phyloP scores from a whole-genome alignment of 2,113 vertebrate genomes.

The Trochalopteron elliotii region DNA sequence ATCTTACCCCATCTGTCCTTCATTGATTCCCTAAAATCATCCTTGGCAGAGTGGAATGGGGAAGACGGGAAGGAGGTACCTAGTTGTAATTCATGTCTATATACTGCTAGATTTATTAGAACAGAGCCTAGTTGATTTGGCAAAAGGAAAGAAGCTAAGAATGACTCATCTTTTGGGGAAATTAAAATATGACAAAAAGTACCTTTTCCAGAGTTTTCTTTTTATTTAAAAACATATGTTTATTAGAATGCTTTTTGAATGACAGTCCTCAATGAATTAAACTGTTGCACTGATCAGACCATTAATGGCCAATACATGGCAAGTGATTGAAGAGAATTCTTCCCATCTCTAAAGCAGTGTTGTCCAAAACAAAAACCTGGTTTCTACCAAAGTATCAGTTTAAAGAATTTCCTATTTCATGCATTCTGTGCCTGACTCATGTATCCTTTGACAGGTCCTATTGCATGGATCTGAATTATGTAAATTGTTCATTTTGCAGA shows the following conservation, averaged over 20 bases:
- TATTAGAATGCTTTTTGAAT: neutral
- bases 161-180: neutral
- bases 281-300: neutral
- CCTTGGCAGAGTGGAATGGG: neutral
- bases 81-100: neutral
- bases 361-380: neutral
- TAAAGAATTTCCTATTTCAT: neutral
- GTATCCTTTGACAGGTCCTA: neutral
- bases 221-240: neutral
- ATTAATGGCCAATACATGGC: neutral
- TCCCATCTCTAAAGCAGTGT: neutral
- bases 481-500: neutral
- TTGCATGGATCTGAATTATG: neutral
- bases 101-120: neutral
- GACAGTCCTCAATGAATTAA: neutral
- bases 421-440: neutral
- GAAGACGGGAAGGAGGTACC: neutral
- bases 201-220: neutral
- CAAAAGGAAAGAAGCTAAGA: neutral
- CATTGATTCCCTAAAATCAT: neutral
- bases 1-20: neutral
- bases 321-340: neutral
- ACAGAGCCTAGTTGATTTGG: neutral
- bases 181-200: neutral
- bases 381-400: neutral